A percentile compares a stretch with the other conserved stretches of the same genome.
phyloP scores from a whole-genome alignment of 2,113 vertebrate genomes.

The Andinoacara biseriatus region DNA sequence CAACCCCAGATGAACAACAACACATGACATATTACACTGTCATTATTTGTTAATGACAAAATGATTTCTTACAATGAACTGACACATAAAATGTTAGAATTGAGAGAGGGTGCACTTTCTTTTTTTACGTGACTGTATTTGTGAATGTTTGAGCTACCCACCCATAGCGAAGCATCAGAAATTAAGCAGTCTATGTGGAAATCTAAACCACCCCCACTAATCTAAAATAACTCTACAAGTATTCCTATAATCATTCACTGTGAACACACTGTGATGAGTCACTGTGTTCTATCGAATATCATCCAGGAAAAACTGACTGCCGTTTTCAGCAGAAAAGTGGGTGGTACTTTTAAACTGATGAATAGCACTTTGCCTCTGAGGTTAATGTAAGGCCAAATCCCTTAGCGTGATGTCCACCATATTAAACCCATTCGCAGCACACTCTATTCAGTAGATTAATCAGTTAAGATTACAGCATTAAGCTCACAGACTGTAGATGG shows the following conservation, averaged over 20 bases:
- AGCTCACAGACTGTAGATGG: slow-evolving; percentile 57
- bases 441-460: slow-evolving; percentile 64
- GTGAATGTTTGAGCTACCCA: no score
- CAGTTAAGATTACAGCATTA: slow-evolving; percentile 53
- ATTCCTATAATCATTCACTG: neutral
- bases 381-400: slow-evolving; percentile 61
- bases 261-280: neutral
- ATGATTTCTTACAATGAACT: no score
- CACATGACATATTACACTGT: no score
- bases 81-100: no score
- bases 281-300: neutral
- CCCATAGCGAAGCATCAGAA: no score
- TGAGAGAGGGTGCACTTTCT: no score
- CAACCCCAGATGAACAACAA: neutral
- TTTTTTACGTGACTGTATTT: no score
- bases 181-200: neutral
- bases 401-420: slow-evolving; percentile 62
- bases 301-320: neutral
- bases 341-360: slow-evolving; percentile 51
- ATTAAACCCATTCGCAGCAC: slow-evolving; percentile 62
- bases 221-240: neutral
- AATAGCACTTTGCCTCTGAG: slow-evolving; percentile 47
- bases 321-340: slow-evolving; percentile 48
- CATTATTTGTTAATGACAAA: no score
- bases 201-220: neutral